Evolutionary conservation across 92 coral and sea anemone genomes (phyloP).

Genomic region (Palythoa caribaeorum): DNA sequence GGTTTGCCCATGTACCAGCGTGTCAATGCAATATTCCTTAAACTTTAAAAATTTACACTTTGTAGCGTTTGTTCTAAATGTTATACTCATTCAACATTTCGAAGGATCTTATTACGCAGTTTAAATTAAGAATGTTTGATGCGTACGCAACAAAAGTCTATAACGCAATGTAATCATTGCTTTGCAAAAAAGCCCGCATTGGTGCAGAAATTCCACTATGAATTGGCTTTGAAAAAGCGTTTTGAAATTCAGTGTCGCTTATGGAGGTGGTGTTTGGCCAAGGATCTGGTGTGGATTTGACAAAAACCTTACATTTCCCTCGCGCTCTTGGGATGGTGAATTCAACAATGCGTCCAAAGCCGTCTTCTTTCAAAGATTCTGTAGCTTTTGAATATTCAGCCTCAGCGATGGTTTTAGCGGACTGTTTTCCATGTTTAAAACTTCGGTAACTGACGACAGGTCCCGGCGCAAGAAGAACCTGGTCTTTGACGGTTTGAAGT

Average conservation of each 20-base stretch:
- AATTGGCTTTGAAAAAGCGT: conserved; percentile 42
- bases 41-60: not conserved
- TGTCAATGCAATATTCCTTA: conserved; percentile 12
- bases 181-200: conserved; percentile 5
- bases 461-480: conserved; percentile 30
- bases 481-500: not conserved
- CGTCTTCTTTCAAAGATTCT: conserved; percentile 19
- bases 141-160: not conserved
- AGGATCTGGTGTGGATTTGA: conserved; percentile 47
- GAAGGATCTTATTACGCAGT: not conserved
- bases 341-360: conserved; percentile 47
- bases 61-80: conserved; percentile 16
- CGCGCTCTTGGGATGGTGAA: conserved; percentile 46
- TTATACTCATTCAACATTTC: not conserved
- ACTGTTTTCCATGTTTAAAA: conserved; percentile 30
- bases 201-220: conserved; percentile 26
- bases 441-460: conserved; percentile 21
- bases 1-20: conserved; percentile 7
- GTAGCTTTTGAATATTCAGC: conserved; percentile 32
- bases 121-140: conserved; percentile 11
- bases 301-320: conserved; percentile 51
- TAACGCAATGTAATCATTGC: conserved; percentile 4
- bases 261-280: conserved; percentile 50
- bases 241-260: conserved; percentile 7
- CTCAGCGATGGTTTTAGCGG: conserved; percentile 19